Conservation (phyloP, 2,113 vertebrate species). For the Panthera leo region DNA sequence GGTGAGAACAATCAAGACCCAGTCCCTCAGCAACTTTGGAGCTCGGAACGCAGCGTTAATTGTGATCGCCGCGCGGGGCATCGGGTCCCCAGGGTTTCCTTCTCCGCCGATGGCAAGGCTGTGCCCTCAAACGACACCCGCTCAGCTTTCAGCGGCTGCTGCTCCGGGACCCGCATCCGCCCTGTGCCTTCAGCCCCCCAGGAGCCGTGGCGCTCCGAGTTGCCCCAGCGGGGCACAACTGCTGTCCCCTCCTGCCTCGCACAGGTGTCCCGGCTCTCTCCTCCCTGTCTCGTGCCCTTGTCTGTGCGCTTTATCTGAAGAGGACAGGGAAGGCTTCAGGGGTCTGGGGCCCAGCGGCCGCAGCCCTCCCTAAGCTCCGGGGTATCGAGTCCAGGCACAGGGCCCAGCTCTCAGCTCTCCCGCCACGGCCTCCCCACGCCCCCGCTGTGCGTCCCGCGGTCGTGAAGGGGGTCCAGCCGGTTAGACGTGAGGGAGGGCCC, state of each 20-base stretch:
- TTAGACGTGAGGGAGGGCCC: neutral
- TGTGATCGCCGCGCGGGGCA: accelerated
- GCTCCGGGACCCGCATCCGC: accelerated
- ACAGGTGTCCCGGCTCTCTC: too few relatives aligned
- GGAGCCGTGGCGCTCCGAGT: neutral
- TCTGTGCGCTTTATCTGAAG: neutral
- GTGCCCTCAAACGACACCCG: too few relatives aligned
- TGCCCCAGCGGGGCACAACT: accelerated
- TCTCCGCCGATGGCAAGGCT: neutral
- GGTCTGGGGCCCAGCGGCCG: neutral
- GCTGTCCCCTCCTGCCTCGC: accelerated
- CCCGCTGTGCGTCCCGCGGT: accelerated
- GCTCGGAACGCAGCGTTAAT: neutral
- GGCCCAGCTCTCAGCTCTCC: neutral
- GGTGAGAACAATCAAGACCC: neutral
- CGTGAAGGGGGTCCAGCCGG: too few relatives aligned
- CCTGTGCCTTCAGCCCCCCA: neutral
- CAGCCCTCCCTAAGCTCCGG: neutral
- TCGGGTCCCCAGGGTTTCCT: neutral
- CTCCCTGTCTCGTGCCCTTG: neutral
- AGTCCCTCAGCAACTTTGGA: neutral
- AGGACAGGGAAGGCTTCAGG: neutral
- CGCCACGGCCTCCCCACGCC: accelerated
- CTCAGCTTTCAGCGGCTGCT: neutral
- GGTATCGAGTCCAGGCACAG: neutral